Evolutionary conservation across 2,888 invertebrate genomes (phyloP).

Genomic region (Vannuccia rotundouncinata): DNA sequence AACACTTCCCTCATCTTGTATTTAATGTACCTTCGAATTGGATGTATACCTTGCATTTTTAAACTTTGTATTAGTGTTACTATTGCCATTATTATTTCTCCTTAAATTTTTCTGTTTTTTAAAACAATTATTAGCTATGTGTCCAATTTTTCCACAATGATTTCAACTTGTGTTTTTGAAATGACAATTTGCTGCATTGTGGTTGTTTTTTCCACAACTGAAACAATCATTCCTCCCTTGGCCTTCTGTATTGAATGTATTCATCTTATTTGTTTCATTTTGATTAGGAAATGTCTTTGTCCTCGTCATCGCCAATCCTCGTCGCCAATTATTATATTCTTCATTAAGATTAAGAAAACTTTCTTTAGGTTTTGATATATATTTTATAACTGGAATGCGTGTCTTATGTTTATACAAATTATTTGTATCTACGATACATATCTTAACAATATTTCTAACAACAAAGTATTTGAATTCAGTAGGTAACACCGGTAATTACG

Average conservation of each 20-base stretch:
- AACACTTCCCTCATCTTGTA: neutral
- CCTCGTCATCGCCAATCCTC: neutral
- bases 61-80: neutral
- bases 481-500: neutral
- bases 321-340: neutral
- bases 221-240: conserved; percentile 2
- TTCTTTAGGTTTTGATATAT: neutral
- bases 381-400: too few species aligned
- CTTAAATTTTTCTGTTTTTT: conserved; percentile 4
- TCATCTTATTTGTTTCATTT: conserved; percentile 10
- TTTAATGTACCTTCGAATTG: conserved; percentile 6
- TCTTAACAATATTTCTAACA: conserved; percentile 13
- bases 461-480: neutral
- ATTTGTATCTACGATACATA: too few species aligned
- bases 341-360: neutral
- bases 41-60: neutral
- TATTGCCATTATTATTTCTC: neutral
- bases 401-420: too few species aligned
- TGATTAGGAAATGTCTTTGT: neutral
- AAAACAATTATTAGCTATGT: conserved; percentile 13
- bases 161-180: neutral
- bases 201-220: neutral
- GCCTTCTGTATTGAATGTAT: neutral
- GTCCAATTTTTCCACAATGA: conserved; percentile 13
- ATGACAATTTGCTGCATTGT: neutral